Evolutionary conservation across 1,140 invertebrate genomes (phyloP).

Genomic region (Platyscapa corneri): DNA sequence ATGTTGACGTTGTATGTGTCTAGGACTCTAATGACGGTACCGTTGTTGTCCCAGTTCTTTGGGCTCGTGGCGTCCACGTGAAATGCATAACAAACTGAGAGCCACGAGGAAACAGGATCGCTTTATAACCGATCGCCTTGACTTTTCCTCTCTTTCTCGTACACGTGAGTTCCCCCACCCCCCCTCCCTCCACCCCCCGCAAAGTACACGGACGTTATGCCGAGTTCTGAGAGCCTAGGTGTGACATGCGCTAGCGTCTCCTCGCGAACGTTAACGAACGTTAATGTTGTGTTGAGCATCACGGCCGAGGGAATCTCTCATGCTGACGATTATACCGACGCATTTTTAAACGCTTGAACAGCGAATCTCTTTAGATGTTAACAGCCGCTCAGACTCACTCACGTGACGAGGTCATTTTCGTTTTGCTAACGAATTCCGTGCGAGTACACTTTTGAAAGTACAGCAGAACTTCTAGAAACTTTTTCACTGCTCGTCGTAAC

Average conservation of each 20-base stretch:
- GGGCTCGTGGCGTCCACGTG: constrained; percentile 51
- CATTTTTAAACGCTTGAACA: background rate
- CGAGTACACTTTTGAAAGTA: background rate
- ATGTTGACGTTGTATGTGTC: constrained; percentile 38
- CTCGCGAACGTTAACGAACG: background rate
- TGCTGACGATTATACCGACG: too few species aligned
- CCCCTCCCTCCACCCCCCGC: background rate
- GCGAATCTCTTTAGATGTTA: background rate
- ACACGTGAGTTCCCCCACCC: background rate
- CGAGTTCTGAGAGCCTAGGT: background rate
- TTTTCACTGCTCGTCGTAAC: background rate
- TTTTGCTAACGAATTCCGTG: background rate
- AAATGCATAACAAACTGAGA: constrained; percentile 63
- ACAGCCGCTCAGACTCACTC: background rate
- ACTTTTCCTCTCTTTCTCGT: constrained; percentile 5
- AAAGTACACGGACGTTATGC: background rate
- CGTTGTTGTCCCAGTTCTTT: constrained; percentile 48
- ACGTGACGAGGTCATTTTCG: background rate
- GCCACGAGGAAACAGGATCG: constrained; percentile 51
- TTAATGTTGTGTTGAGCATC: too few species aligned
- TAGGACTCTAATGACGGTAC: background rate
- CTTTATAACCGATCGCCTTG: constrained; percentile 56
- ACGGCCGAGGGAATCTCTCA: too few species aligned
- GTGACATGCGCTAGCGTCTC: background rate
- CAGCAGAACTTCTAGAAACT: background rate